Percentiles rank a stretch among this genome's conserved stretches.
Evolutionary conservation across 2,888 invertebrate species (phyloP).

Genomic region (Odiellus spinosus): DNA sequence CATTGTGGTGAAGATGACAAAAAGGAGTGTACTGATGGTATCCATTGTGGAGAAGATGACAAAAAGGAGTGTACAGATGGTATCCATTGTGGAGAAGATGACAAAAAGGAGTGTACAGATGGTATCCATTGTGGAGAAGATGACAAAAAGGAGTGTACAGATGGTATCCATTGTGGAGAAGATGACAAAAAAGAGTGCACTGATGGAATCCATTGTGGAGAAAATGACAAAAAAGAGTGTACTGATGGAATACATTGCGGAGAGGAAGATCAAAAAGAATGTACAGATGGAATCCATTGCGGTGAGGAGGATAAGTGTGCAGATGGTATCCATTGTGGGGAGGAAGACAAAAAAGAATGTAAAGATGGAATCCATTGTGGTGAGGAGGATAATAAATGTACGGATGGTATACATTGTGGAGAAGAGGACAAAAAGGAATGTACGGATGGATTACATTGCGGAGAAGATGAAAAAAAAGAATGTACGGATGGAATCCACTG

Average conservation of each 20-base stretch:
- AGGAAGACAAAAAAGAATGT: slow-evolving; percentile 1
- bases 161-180: slow-evolving; percentile 4
- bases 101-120: slow-evolving; percentile 1
- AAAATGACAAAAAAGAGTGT: slow-evolving; percentile 1
- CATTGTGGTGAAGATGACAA: slow-evolving; percentile 5
- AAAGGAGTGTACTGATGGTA: background rate
- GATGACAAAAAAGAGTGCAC: slow-evolving; percentile 5
- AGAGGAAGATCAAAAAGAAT: background rate
- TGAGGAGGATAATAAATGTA: background rate
- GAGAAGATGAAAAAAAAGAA: background rate
- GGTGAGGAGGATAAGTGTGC: background rate
- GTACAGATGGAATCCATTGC: background rate
- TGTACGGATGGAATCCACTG: slow-evolving; percentile 1
- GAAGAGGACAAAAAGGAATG: background rate
- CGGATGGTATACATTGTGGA: background rate
- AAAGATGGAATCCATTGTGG: slow-evolving; percentile 1
- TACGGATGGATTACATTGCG: background rate
- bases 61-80: slow-evolving; percentile 2
- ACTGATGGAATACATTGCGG: slow-evolving; percentile 1
- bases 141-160: background rate
- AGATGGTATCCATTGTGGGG: slow-evolving; percentile 1
- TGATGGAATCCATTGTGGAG: slow-evolving; percentile 11
- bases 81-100: slow-evolving; percentile 1
- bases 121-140: slow-evolving; percentile 1
- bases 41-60: slow-evolving; percentile 2